Evolutionary conservation across 2,113 vertebrate genomes (phyloP), one percentile per base, ranked within the genome.

Genomic region (Ramphastos sulfuratus): DNA sequence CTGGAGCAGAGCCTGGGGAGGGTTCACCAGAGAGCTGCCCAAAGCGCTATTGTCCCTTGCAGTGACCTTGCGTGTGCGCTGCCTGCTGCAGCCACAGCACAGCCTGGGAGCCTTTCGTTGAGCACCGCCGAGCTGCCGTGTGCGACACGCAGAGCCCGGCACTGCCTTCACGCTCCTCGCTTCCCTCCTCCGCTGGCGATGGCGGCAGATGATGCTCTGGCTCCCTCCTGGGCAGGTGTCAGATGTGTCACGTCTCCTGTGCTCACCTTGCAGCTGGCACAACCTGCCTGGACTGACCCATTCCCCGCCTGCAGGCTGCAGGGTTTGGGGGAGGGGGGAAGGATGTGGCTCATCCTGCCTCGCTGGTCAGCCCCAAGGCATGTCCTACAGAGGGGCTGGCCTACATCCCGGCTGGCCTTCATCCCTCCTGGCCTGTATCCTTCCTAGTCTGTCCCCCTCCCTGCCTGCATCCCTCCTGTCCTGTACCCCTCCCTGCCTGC

Each of bases 11-110:
- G 44, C 83, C 17, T 8, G 8, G 74, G 58, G 61, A 31, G 7
- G 23, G 48, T 30, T 65, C 15, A 5, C 77, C 1, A 12, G 48
- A 1, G 55, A 33, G 92, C 94, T 92, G 93, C 71, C 84, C 91
- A 54, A 35, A 78, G 92, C 87, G 90, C 94, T 61, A 65, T 84
- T 92, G 96, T 96, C 94, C 93, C 95, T 73, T 50, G 31, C 66
- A 27, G 90, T 96, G 96, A 96, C 96, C 95, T 96, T 96, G 96
- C 21, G 84, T 0, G 61, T 10, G 72, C 12, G 61, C 80, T 2
- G 85, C 58, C 87, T 92, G 95, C 94, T 90, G 96, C 96, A 95
- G 96, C 64, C 90, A 2, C 14, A 2, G 71, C 87, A 14, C 67
- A 15, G 81, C 81, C 19, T 35, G 9, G 76, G 78, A 93, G 88